Percentiles rank a stretch among this genome's conserved stretches.
Evolutionary conservation across 2,113 vertebrate species (phyloP).

Genomic region (Oostethus manadensis): DNA sequence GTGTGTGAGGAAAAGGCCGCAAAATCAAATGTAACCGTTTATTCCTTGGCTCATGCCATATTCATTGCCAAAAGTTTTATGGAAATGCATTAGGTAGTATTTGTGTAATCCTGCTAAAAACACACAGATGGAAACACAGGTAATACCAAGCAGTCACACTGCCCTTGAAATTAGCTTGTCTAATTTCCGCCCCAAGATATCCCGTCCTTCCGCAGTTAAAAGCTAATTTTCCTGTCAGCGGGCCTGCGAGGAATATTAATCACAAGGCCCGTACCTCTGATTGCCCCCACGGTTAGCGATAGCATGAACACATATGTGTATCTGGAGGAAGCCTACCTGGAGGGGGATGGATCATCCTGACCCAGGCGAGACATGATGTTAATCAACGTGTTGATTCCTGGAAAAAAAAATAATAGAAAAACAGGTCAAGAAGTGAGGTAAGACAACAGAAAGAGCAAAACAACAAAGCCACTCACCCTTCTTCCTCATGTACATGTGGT

Average conservation of each 20-base stretch:
- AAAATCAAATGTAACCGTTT: background rate
- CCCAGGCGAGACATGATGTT: slow-evolving; percentile 99
- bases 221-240: slow-evolving; percentile 63
- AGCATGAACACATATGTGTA: slow-evolving; percentile 30
- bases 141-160: slow-evolving; percentile 16
- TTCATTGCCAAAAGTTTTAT: background rate
- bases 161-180: slow-evolving; percentile 51
- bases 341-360: slow-evolving; percentile 96
- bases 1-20: background rate
- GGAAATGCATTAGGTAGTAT: background rate
- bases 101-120: background rate
- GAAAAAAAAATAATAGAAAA: slow-evolving; percentile 3
- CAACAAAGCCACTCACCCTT: slow-evolving; percentile 74
- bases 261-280: slow-evolving; percentile 41
- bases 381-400: slow-evolving; percentile 98
- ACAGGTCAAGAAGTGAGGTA: background rate
- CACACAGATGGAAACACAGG: background rate
- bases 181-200: slow-evolving; percentile 31
- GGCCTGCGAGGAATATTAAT: slow-evolving; percentile 53
- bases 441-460: background rate
- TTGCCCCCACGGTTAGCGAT: slow-evolving; percentile 50
- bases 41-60: background rate
- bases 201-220: slow-evolving; percentile 40
- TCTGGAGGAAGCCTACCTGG: slow-evolving; percentile 77
- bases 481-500: slow-evolving; percentile 99